Evolutionary conservation across 2,797 vertebrate genomes (phyloP).

Genomic region (Microctenopoma steveboyesi): DNA sequence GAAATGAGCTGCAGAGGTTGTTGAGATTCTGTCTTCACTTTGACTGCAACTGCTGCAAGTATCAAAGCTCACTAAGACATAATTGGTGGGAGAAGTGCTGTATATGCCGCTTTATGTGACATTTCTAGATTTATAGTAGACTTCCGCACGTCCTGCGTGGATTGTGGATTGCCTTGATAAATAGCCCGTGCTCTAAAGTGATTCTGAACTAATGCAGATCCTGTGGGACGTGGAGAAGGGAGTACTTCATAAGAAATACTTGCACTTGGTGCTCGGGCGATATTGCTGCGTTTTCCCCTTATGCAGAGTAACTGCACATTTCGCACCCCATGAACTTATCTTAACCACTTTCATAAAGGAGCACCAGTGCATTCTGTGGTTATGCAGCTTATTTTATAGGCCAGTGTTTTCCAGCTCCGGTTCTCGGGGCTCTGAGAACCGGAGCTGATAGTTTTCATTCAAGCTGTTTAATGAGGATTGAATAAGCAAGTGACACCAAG

Average conservation of each 20-base stretch:
- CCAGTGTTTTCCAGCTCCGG: conserved; percentile 20
- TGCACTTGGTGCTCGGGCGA: neutral
- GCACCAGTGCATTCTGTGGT: conserved; percentile 8
- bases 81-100: conserved; percentile 57
- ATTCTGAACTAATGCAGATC: conserved; percentile 53
- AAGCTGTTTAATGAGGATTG: conserved; percentile 49
- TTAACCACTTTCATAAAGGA: conserved; percentile 11
- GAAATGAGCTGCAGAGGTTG: conserved; percentile 6
- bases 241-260: conserved; percentile 17
- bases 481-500: conserved; percentile 40
- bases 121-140: conserved; percentile 66
- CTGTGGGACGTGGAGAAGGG: conserved; percentile 24
- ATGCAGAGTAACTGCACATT: conserved; percentile 1
- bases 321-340: conserved; percentile 16
- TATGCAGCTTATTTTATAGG: conserved; percentile 21
- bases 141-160: conserved; percentile 59
- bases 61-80: conserved; percentile 37
- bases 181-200: conserved; percentile 51
- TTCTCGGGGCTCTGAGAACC: conserved; percentile 8
- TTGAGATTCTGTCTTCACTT: conserved; percentile 40
- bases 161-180: conserved; percentile 63
- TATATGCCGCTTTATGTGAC: conserved; percentile 49
- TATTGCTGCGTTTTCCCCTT: conserved; percentile 28
- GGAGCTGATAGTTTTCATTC: conserved; percentile 41
- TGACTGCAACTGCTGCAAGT: conserved; percentile 37